Conservation (phyloP, 1,140 invertebrate species). For the Coboldia fuscipes region DNA sequence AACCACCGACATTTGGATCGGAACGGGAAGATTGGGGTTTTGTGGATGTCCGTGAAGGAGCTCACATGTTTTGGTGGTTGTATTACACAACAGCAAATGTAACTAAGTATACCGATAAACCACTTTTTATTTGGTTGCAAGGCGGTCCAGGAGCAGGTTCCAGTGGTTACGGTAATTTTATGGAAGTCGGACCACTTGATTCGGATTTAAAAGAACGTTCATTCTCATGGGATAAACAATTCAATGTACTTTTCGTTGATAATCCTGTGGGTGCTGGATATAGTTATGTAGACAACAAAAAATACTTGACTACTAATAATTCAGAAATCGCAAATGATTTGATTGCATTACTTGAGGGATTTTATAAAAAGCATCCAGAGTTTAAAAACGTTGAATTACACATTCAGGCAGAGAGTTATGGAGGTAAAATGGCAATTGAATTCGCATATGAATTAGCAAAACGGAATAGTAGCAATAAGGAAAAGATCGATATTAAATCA, state of each 20-base stretch:
- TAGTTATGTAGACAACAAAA: conserved; percentile 42
- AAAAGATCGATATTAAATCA: conserved; percentile 43
- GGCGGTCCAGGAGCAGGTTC: conserved; percentile 56
- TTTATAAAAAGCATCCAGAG: conserved; percentile 35
- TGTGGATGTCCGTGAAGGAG: conserved; percentile 38
- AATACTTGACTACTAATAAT: conserved; percentile 38
- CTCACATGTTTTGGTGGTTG: conserved; percentile 69
- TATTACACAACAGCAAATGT: conserved; percentile 44
- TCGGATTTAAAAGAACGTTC: conserved; percentile 49
- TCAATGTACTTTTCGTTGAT: conserved; percentile 70
- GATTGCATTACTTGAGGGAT: conserved; percentile 38
- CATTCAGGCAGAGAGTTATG: conserved; percentile 70
- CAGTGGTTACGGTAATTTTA: conserved; percentile 57
- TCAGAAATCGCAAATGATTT: conserved; percentile 59
- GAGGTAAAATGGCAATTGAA: conserved; percentile 72
- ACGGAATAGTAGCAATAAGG: conserved; percentile 37
- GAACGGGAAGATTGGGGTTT: conserved; percentile 46
- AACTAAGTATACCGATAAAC: conserved; percentile 30
- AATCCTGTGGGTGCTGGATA: conserved; percentile 79
- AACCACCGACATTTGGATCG: too few species aligned
- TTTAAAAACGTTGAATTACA: conserved; percentile 52
- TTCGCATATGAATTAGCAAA: conserved; percentile 33
- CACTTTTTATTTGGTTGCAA: conserved; percentile 61
- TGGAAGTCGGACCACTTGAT: conserved; percentile 47
- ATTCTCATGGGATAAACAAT: conserved; percentile 50